Evolutionary conservation across 92 coral and sea anemone genomes (phyloP).

Genomic region (Siderastrea siderea): DNA sequence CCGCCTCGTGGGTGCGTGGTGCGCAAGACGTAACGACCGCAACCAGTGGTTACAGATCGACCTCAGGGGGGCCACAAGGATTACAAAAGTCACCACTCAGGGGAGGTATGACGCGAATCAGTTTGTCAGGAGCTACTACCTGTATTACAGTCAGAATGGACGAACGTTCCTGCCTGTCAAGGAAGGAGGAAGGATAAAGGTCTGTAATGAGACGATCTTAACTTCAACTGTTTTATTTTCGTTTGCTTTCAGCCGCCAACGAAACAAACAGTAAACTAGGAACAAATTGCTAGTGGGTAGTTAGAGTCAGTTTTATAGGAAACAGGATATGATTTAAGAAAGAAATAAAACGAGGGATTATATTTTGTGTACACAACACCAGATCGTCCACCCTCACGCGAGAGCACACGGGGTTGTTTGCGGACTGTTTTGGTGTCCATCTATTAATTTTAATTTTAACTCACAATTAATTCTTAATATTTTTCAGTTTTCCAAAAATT

Average conservation of each 20-base stretch:
- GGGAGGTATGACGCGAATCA: conserved; percentile 74
- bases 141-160: conserved; percentile 73
- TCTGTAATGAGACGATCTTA: not conserved
- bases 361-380: too few species aligned
- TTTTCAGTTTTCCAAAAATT: too few species aligned
- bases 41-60: conserved; percentile 69
- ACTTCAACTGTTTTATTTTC: not conserved
- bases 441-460: too few species aligned
- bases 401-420: too few species aligned
- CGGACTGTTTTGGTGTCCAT: too few species aligned
- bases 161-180: conserved; percentile 44
- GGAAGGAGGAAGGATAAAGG: conserved; percentile 47
- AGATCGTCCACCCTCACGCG: too few species aligned
- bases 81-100: conserved; percentile 70
- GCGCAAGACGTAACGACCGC: conserved; percentile 62
- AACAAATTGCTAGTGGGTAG: too few species aligned
- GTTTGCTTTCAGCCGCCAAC: not conserved
- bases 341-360: too few species aligned
- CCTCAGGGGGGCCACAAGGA: conserved; percentile 56
- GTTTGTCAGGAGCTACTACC: conserved; percentile 67
- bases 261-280: too few species aligned
- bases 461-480: too few species aligned
- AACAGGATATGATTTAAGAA: too few species aligned
- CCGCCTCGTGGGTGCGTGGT: conserved; percentile 66
- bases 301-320: too few species aligned